Percentiles rank a stretch among this genome's conserved stretches.
Conservation (phyloP, 2,113 vertebrate genomes). For the Helogale parvula region DNA sequence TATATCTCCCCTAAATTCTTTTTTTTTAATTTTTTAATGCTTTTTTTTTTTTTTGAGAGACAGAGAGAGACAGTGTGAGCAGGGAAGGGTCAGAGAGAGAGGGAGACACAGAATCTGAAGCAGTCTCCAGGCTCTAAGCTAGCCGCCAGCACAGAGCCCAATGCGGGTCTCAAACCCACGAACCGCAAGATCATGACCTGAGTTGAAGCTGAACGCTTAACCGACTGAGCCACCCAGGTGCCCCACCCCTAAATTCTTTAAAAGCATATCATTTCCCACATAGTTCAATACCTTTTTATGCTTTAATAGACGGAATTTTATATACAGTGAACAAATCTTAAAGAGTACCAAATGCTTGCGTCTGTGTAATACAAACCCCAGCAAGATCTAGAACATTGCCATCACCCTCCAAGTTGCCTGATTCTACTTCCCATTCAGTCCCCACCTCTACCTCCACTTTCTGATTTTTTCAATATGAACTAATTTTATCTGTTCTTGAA, state of each 20-base stretch:
- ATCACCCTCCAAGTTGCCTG: background rate
- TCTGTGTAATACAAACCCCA: background rate
- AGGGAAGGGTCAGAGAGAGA: too few species aligned
- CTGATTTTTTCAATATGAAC: background rate
- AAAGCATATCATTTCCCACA: background rate
- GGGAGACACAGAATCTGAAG: too few species aligned
- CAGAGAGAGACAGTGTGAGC: too few species aligned
- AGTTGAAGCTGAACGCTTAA: too few species aligned
- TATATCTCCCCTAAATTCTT: too few species aligned
- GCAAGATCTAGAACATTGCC: background rate
- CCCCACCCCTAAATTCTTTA: background rate
- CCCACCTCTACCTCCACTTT: background rate
- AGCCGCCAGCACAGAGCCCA: too few species aligned
- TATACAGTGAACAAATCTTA: background rate
- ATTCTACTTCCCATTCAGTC: background rate
- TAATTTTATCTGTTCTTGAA: background rate
- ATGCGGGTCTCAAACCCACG: too few species aligned
- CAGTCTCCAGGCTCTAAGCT: too few species aligned
- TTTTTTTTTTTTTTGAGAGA: too few species aligned
- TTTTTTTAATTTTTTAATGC: too few species aligned
- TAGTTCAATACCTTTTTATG: background rate
- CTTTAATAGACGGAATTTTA: constrained; percentile 3
- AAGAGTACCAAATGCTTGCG: background rate
- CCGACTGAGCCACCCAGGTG: too few species aligned
- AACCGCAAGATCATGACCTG: too few species aligned